Conservation (phyloP, 2,888 invertebrate genomes). For the Heteropelma amictum region DNA sequence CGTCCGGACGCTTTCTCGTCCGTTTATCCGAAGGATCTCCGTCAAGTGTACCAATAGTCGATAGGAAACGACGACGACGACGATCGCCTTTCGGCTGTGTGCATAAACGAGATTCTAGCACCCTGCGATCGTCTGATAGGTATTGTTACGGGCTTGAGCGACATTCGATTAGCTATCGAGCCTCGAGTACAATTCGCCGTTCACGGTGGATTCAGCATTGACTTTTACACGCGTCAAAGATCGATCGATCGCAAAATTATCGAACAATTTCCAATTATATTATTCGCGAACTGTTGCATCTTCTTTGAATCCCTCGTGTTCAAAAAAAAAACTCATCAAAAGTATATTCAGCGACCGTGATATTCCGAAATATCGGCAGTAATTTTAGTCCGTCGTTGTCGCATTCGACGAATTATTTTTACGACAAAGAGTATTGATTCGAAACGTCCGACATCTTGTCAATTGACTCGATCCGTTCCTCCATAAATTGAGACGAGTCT, state of each 20-base stretch:
- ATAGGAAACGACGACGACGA: constrained; percentile 30
- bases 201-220: not conserved
- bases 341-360: not conserved
- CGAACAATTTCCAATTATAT: too few species aligned
- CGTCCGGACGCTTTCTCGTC: constrained; percentile 21
- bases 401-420: not conserved
- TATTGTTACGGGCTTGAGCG: constrained; percentile 8
- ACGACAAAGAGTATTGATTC: not conserved
- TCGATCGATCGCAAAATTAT: not conserved
- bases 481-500: constrained; percentile 2
- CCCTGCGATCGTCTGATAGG: constrained; percentile 5
- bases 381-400: too few species aligned
- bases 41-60: constrained; percentile 40
- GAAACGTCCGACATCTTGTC: not conserved
- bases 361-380: too few species aligned
- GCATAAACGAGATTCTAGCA: constrained; percentile 23
- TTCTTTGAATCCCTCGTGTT: too few species aligned
- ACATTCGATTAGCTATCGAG: constrained; percentile 21
- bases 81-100: not conserved
- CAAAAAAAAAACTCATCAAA: not conserved
- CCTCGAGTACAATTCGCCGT: not conserved
- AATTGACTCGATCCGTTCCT: not conserved
- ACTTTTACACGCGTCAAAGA: not conserved
- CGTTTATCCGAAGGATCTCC: constrained; percentile 47
- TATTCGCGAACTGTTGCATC: too few species aligned